phyloP scores from a whole-genome alignment of 2,113 vertebrate species.

The Myotis lucifugus region DNA sequence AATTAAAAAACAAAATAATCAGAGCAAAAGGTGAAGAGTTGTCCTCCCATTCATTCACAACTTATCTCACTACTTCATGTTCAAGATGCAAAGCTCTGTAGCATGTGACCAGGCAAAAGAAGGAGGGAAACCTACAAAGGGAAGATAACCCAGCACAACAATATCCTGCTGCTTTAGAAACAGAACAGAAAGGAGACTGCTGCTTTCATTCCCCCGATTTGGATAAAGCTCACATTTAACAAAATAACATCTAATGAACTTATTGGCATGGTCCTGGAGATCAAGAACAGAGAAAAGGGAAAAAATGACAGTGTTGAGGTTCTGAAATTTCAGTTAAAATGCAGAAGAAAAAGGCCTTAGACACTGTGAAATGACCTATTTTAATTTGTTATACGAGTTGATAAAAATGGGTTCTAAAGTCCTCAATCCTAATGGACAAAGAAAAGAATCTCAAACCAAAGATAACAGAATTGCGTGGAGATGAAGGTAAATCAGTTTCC shows the following conservation, averaged over 20 bases:
- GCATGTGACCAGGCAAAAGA: conserved; percentile 51
- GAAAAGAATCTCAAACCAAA: conserved; percentile 73
- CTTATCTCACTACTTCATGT: conserved; percentile 57
- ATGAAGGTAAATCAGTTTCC: conserved; percentile 73
- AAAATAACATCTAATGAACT: conserved; percentile 68
- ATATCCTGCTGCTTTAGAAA: conserved; percentile 75
- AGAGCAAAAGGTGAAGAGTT: conserved; percentile 71
- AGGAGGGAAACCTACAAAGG: neutral
- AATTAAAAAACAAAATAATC: conserved; percentile 51
- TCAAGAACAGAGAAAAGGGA: conserved; percentile 60
- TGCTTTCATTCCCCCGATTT: conserved; percentile 74
- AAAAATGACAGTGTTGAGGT: conserved; percentile 63
- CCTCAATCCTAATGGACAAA: conserved; percentile 67
- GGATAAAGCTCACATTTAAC: conserved; percentile 62
- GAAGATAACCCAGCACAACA: conserved; percentile 70
- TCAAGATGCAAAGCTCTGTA: conserved; percentile 6
- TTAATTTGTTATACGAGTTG: conserved; percentile 77
- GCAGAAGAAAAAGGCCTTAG: conserved; percentile 56
- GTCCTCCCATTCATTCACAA: conserved; percentile 68
- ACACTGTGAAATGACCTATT: conserved; percentile 73
- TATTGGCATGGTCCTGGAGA: conserved; percentile 67
- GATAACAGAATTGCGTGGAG: conserved; percentile 34
- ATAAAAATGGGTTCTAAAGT: conserved; percentile 71
- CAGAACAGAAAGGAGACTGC: conserved; percentile 50
- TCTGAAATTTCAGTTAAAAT: conserved; percentile 77